Base-by-base conservation (phyloP, 2,888 invertebrate species). In the Taenaris catops region DNA sequence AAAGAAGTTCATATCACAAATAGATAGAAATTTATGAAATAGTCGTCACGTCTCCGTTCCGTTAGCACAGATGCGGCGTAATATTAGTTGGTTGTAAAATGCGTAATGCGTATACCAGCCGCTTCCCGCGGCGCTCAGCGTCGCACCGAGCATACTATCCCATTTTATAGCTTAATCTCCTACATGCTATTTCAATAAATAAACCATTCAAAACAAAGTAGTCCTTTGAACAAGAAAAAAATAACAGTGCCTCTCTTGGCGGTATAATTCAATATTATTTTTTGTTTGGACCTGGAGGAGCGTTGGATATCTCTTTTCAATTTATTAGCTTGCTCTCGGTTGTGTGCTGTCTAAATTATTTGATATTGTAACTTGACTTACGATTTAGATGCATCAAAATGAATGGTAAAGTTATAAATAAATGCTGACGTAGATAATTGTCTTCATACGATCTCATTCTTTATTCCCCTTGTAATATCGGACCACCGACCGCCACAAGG, bases 161-260 rank as follows among this genome's bases (percentile, higher is more conserved):
- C 41, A 58, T 68, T 84, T 84, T 84, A 86, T 81, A 68, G 74
- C 84, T 84, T 81, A 81, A 83, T 86, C 81, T 75, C 60, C 58
- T 60, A 67, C 66, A 68, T 63, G 69, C 69, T 57, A 72, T 75
- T 71, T 66, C 73, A 72, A 81, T 83, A 80, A 80, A 80, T 78
- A 74, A 70, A 58, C 58, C 49, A 50, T 60, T 60, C 48, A 51
- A 58, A 74, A 73, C 65, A 70, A 70, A 63, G 58, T 66, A 53
- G 55, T 44, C 39, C 44, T 40, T 41, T 34, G 28, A n/a, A n/a
- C n/a, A 37, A 46, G 21, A 42, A 43, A 42, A 36, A 42, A 36
- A 31, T 27, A n/a, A n/a, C n/a, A n/a, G 32, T 31, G 37, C 44
- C 40, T 48, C 42, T 38, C 44, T 46, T 45, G 43, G 41, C 40